Conservation (phyloP, 2,797 vertebrate species). For the Bufotes viridis region DNA sequence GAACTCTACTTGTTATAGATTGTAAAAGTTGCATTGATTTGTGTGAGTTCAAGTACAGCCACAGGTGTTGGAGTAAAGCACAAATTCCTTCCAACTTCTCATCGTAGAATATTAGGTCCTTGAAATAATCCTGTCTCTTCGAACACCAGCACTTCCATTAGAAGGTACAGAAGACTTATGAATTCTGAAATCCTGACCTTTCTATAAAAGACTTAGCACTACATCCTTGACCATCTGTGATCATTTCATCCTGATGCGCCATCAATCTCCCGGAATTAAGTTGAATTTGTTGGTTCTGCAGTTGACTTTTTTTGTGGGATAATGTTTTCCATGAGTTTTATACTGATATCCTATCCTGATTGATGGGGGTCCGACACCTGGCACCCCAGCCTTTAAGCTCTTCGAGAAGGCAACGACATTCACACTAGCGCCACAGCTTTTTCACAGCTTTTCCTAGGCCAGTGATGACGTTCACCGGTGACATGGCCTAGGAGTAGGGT, state of each 20-base stretch:
- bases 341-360: too few species aligned
- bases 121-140: conserved; percentile 17
- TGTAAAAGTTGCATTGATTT: conserved; percentile 46
- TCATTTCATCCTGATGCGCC: neutral
- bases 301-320: neutral
- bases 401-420: too few species aligned
- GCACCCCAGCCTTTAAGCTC: too few species aligned
- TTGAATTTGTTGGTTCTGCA: neutral
- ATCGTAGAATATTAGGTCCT: conserved; percentile 21
- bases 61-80: conserved; percentile 37
- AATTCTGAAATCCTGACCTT: neutral
- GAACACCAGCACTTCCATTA: neutral
- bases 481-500: neutral
- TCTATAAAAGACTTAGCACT: neutral
- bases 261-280: neutral
- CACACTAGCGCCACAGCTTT: too few species aligned
- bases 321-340: too few species aligned
- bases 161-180: neutral
- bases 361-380: too few species aligned
- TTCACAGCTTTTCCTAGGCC: too few species aligned
- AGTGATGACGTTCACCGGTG: neutral
- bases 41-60: conserved; percentile 29
- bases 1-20: conserved; percentile 3
- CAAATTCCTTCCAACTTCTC: conserved; percentile 32
- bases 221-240: neutral